Evolutionary conservation across 1,140 invertebrate genomes (phyloP), one percentile per base, ranked within the genome.

Genomic region (Yoshiicerus persimilis): DNA sequence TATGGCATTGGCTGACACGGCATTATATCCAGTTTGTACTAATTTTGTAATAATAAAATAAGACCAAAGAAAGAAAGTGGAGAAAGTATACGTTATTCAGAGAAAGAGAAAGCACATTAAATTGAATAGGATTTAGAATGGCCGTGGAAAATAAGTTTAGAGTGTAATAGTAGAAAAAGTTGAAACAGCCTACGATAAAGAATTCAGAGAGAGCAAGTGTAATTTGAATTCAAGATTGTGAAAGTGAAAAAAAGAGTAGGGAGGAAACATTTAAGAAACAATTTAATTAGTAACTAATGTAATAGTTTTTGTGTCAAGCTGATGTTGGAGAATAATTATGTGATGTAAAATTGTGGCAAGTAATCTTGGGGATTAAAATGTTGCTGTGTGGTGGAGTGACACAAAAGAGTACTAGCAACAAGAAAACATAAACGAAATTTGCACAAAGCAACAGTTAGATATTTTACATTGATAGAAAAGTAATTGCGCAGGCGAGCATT

Each of bases 401-500:
- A 80, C 34, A 32, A 80, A 80, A 80, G 34, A 38, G 38, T 36
- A 38, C 1, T 77, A 16, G 32, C 70, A 32, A 77, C 13, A 20
- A 20, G 34, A 83, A 32, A 36, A 83, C 41, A 87, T 41, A 56
- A 87, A 62, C 11, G 9, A 62, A 85, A 56, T 30, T 47, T 36
- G 47, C 20, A 39, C 20, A 56, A 84, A 84, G 83, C 83, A 84
- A 84, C 38, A 84, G 47, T 62, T 41, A 84, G 47, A 16, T 41
- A 84, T 62, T 84, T 47, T 25, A 62, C 39, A 47, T 34, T n/a
- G 75, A 80, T 80, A 56, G 47, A 56, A n/a, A 56, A 56, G 47
- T 56, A 80, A 80, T 80, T 80, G 75, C 75, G 34, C 30, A 86
- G n/a, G 41, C 83, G 30, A 30, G 36, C 86, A 75, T 86, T 64